Percentiles rank a stretch among this genome's conserved stretches.
phyloP scores from a whole-genome alignment of 92 coral and sea anemone species.

The Meandrina meandrites region DNA sequence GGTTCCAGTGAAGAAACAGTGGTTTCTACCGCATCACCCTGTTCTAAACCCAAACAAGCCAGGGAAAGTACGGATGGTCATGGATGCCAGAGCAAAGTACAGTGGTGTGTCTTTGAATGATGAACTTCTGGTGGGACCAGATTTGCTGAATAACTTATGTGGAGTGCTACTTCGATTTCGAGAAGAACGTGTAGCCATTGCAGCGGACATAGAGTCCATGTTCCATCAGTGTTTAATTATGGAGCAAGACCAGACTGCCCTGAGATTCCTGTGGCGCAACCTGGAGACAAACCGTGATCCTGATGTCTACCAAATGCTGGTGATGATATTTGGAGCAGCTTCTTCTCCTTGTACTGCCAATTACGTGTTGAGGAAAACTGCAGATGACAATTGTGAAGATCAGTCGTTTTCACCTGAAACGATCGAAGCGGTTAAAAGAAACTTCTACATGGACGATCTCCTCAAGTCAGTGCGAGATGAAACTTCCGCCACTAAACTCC shows the following conservation, averaged over 20 bases:
- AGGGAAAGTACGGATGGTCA: conserved; percentile 29
- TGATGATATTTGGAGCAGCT: background rate
- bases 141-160: conserved; percentile 28
- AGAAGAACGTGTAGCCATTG: conserved; percentile 24
- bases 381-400: conserved; percentile 41
- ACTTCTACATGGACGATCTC: background rate
- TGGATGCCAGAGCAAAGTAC: conserved; percentile 46
- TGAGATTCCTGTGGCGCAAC: conserved; percentile 37
- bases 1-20: conserved; percentile 11
- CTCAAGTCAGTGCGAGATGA: conserved; percentile 44
- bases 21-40: conserved; percentile 49
- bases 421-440: background rate
- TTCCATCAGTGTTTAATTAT: conserved; percentile 41
- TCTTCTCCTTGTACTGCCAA: conserved; percentile 15
- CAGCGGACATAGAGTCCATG: conserved; percentile 36
- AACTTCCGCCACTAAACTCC: conserved; percentile 35
- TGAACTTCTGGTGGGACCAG: conserved; percentile 35
- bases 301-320: conserved; percentile 36
- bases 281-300: conserved; percentile 30
- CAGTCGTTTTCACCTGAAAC: background rate
- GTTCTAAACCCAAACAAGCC: conserved; percentile 41
- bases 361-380: conserved; percentile 44
- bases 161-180: conserved; percentile 41
- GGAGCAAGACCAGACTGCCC: conserved; percentile 32
- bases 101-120: conserved; percentile 33